These are phyloP conservation scores for Pristionchus exspectatus DNA, from an alignment of 2,888 invertebrate genomes.

Conservation along the genomic window DNA sequence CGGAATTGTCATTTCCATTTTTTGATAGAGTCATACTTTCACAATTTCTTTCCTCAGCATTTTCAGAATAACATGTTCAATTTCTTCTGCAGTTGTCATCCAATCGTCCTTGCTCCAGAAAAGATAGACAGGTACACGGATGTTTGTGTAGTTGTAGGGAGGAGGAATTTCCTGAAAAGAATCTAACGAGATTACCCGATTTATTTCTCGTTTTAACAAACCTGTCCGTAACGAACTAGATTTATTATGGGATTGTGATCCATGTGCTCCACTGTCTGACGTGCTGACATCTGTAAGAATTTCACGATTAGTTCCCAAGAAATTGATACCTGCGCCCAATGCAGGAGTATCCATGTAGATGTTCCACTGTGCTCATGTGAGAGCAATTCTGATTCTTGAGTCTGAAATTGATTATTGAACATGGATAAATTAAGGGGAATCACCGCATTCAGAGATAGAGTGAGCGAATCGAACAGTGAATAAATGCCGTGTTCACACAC, in stretches of 20 bases:
- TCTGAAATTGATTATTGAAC: not conserved
- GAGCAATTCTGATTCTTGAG: not conserved
- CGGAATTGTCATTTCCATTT: not conserved
- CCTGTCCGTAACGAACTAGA: not conserved
- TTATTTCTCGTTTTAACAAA: not conserved
- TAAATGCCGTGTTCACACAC: not conserved
- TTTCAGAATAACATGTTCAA: not conserved
- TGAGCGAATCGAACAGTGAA: not conserved
- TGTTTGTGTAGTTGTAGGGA: not conserved
- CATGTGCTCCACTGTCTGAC: not conserved
- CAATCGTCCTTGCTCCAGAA: not conserved
- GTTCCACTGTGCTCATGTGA: not conserved
- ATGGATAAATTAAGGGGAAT: not conserved
- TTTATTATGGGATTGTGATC: not conserved
- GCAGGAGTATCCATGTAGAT: not conserved
- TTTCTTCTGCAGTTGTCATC: not conserved
- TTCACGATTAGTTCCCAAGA: not conserved
- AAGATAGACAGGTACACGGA: not conserved
- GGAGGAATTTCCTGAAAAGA: not conserved
- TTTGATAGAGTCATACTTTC: not conserved
- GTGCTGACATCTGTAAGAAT: not conserved
- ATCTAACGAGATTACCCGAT: no score
- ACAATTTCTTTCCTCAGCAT: not conserved
- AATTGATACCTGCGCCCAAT: not conserved
- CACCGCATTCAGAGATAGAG: not conserved